Conservation (phyloP, 2,113 vertebrate genomes). For the Sander lucioperca region DNA sequence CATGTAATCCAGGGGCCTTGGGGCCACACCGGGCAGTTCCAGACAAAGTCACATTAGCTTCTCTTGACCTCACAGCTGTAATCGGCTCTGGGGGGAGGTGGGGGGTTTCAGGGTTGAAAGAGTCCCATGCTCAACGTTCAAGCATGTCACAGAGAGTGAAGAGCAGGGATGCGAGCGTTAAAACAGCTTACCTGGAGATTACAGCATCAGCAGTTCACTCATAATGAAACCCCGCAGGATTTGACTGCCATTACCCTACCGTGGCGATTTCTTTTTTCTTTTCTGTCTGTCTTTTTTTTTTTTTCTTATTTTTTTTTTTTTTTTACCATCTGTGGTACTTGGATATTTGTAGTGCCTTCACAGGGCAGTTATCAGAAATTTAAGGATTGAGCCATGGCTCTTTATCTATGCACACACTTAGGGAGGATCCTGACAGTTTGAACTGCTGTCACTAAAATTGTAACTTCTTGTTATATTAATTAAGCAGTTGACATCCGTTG, state of each 20-base stretch:
- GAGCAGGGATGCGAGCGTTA: slow-evolving; percentile 43
- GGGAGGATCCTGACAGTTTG: background rate
- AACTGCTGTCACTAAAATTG: background rate
- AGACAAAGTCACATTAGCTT: slow-evolving; percentile 76
- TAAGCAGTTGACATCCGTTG: background rate
- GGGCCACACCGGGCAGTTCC: slow-evolving; percentile 39
- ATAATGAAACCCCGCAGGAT: slow-evolving; percentile 41
- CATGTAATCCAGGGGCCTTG: slow-evolving; percentile 61
- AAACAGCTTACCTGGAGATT: slow-evolving; percentile 76
- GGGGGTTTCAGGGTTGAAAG: slow-evolving; percentile 20
- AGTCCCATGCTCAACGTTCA: slow-evolving; percentile 37
- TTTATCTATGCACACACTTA: background rate
- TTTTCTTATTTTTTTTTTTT: background rate
- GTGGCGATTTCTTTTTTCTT: background rate
- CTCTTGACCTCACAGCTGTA: slow-evolving; percentile 69
- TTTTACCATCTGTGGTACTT: background rate
- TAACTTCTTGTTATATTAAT: slow-evolving; percentile 9
- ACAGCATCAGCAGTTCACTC: slow-evolving; percentile 70
- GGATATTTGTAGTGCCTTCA: slow-evolving; percentile 1
- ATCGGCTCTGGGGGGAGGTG: slow-evolving; percentile 62
- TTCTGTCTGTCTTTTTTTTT: background rate
- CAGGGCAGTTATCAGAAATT: background rate
- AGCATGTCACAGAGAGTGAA: slow-evolving; percentile 32
- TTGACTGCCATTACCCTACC: slow-evolving; percentile 26
- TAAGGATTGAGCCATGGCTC: slow-evolving; percentile 10